Evolutionary conservation across 2,888 invertebrate genomes (phyloP).

Genomic region (Neocrepidodera transversa): DNA sequence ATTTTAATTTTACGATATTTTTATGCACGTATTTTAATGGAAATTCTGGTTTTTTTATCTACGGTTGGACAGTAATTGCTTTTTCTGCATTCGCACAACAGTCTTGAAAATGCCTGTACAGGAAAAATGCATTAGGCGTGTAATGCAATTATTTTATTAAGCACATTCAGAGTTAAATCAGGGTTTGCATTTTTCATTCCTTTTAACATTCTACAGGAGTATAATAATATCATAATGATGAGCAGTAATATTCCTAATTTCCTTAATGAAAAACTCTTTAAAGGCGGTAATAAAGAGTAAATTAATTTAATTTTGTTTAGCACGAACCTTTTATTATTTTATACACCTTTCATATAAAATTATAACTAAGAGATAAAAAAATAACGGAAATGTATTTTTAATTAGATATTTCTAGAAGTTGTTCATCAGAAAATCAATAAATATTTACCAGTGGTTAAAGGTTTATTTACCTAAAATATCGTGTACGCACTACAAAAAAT

Average conservation of each 20-base stretch:
- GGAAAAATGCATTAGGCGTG: conserved; percentile 31
- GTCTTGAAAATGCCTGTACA: conserved; percentile 31
- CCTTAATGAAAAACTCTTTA: conserved; percentile 21
- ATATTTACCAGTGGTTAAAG: too few species aligned
- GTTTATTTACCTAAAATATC: too few species aligned
- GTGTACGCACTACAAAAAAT: too few species aligned
- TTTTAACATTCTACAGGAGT: conserved; percentile 3
- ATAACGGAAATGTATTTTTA: too few species aligned
- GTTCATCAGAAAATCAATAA: too few species aligned
- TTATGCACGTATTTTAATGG: conserved; percentile 35
- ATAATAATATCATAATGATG: conserved; percentile 19
- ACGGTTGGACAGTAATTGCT: conserved; percentile 23
- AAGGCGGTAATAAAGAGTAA: conserved; percentile 17
- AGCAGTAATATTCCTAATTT: conserved; percentile 24
- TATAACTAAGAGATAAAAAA: conserved; percentile 2
- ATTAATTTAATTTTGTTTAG: conserved; percentile 20
- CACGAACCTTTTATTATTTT: conserved; percentile 20
- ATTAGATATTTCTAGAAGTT: too few species aligned
- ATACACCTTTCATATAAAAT: background rate
- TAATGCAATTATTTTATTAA: conserved; percentile 31
- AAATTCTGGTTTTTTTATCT: conserved; percentile 23
- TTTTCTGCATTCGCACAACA: conserved; percentile 26
- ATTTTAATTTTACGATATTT: conserved; percentile 39
- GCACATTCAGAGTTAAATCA: conserved; percentile 19
- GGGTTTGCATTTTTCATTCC: conserved; percentile 19